Conservation (phyloP, 2,888 invertebrate genomes). For the Idaea dimidiata region DNA sequence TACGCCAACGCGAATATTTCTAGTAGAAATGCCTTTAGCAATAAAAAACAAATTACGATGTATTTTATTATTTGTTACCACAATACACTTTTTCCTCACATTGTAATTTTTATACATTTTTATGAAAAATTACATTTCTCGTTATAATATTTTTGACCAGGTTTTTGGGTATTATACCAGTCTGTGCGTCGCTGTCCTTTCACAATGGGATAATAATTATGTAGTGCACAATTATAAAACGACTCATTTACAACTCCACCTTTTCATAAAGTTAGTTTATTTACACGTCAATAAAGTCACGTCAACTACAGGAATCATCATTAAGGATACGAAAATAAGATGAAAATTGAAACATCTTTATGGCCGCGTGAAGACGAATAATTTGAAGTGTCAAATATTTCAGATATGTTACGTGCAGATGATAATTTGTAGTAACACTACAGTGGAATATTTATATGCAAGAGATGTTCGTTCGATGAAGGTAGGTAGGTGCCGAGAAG, state of each 20-base stretch:
- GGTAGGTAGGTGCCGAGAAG: conserved; percentile 41
- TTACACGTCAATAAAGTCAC: conserved; percentile 51
- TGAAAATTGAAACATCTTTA: no score
- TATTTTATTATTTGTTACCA: no score
- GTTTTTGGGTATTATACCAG: no score
- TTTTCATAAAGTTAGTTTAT: conserved; percentile 47
- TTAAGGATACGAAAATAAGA: no score
- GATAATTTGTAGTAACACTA: conserved; percentile 41
- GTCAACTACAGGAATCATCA: conserved; percentile 34
- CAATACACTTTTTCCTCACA: no score
- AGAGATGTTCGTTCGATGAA: conserved; percentile 27
- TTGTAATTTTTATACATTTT: no score
- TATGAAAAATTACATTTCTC: no score
- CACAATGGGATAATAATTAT: conserved; percentile 40
- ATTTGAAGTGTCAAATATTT: conserved; percentile 16
- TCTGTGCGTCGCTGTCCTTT: conserved; percentile 37
- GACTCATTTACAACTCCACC: conserved; percentile 33
- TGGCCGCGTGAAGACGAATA: no score
- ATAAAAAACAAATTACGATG: no score
- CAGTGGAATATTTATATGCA: conserved; percentile 51
- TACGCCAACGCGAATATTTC: no score
- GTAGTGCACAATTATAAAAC: conserved; percentile 43
- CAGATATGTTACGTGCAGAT: conserved; percentile 32
- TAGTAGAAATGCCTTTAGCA: no score
- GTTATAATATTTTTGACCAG: no score